Evolutionary conservation across 92 coral and sea anemone genomes (phyloP), one percentile per base, ranked within the genome.

Genomic region (Phymanthus crucifer): DNA sequence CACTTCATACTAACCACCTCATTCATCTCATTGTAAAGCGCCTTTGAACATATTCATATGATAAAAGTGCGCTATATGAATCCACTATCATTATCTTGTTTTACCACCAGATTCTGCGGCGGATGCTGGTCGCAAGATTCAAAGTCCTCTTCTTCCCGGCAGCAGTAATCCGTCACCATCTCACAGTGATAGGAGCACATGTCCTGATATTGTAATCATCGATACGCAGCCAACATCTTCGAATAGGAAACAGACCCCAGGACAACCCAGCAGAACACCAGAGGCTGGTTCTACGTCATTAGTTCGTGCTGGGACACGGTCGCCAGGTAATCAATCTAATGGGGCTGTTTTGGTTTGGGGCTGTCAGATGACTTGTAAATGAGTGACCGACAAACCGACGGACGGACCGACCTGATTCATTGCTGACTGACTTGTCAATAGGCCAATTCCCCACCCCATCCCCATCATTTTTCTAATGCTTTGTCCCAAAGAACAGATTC

Each of bases 201-300:
- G 72, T 38, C 83, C 83, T 43, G 83, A 79, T 9, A 68, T 79
- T 34, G 75, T 79, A n/a, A 47, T 79, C 43, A 69, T 79, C 14
- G 83, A 79, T 68, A 61, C 80, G 6, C 32, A 32, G 11, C 58
- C 66, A 65, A 21, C 73, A 40, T 74, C 19, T 26, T 35, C 74
- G 7, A 70, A 21, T 32, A 70, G 27, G 38, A 75, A 66, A 33
- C 38, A 75, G 66, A 40, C 46, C 24, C 27, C 27, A 35, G 48
- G 31, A 24, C 56, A 40, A 17, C 23, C 14, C 24, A 61, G 17
- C 33, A 77, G 57, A 64, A 31, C 58, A 5, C 73, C 50, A n/a
- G 81, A 77, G 36, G 45, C 80, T 35, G 38, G 72, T 0, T 64
- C 40, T 3, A 36, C 68, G 57, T 61, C 81, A 37, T 72, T 69